Conservation (phyloP, 1,140 invertebrate species). For the Sinonovacula constricta region DNA sequence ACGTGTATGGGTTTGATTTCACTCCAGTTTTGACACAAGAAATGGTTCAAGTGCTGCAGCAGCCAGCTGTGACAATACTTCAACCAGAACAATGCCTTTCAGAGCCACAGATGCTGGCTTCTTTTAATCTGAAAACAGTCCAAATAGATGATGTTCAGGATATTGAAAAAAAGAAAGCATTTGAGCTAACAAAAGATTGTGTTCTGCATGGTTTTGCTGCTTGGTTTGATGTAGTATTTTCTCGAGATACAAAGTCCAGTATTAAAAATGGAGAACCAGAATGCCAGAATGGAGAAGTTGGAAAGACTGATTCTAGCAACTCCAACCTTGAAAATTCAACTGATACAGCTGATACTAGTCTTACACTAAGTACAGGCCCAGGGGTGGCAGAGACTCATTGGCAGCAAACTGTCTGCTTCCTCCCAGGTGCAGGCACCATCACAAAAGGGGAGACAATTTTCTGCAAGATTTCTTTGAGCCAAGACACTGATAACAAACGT, state of each 20-base stretch:
- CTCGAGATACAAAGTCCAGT: constrained; percentile 22
- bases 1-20: constrained; percentile 75
- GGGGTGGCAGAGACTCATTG: constrained; percentile 92
- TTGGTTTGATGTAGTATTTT: constrained; percentile 76
- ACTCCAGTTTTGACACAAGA: constrained; percentile 62
- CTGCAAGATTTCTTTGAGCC: constrained; percentile 57
- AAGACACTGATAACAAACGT: constrained; percentile 64
- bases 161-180: constrained; percentile 59
- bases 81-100: constrained; percentile 58
- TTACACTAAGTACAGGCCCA: constrained; percentile 64
- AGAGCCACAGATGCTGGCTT: constrained; percentile 57
- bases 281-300: background rate
- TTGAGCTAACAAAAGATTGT: constrained; percentile 56
- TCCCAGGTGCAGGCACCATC: constrained; percentile 77
- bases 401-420: constrained; percentile 99
- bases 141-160: constrained; percentile 61
- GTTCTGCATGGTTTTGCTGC: constrained; percentile 71
- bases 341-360: background rate
- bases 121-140: constrained; percentile 70
- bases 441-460: constrained; percentile 56
- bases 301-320: background rate
- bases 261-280: constrained; percentile 6
- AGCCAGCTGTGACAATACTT: constrained; percentile 66
- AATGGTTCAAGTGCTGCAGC: constrained; percentile 53
- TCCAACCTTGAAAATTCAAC: constrained; percentile 4